Evolutionary conservation across 35 echinoderm and acorn worm genomes (phyloP), one percentile per base, ranked within the genome.

Genomic region (Diadema setosum): DNA sequence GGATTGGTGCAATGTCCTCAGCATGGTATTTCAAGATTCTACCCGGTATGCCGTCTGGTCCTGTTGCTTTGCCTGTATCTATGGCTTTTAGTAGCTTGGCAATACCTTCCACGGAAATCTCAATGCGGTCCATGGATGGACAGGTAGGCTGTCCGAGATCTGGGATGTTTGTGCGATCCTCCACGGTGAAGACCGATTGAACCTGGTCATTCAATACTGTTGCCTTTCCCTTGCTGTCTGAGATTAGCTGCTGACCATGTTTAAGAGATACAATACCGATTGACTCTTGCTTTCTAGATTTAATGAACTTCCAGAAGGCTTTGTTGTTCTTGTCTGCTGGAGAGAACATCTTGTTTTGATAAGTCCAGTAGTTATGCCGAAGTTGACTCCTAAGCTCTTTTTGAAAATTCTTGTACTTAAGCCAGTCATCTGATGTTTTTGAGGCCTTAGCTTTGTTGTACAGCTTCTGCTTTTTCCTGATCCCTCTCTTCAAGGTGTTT

Each of bases 281-380:
- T 16, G 33, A 36, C 16, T 88, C 86, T 43, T 88, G 86, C 61
- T 58, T 88, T 41, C 65, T 81, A 11, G 86, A 88, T 59, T 88
- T 88, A 4, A 89, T 89, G 34, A 75, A 86, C 39, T 52, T 46
- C 85, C 85, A 87, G 85, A 75, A 75, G 18, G 42, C 42, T 78
- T 82, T 58, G 55, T 58, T 58, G 2, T 58, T 58, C 55, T 58
- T 58, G 74, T 89, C 36, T 23, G 49, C 87, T 15, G 48, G 48
- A 26, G 48, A 48, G 20, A 89, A 64, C 75, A 89, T 89, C 5
- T 81, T 42, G 21, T 89, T 89, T 76, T 89, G 87, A 56, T 46
- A 89, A 58, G 46, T 40, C 87, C 56, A 82, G 45, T 42, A 88
- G 74, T 81, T 88, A 21, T 88, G 70, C 8, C 86, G 69, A 2